phyloP scores from a whole-genome alignment of 2,888 invertebrate species.

The Panzeria rudis region DNA sequence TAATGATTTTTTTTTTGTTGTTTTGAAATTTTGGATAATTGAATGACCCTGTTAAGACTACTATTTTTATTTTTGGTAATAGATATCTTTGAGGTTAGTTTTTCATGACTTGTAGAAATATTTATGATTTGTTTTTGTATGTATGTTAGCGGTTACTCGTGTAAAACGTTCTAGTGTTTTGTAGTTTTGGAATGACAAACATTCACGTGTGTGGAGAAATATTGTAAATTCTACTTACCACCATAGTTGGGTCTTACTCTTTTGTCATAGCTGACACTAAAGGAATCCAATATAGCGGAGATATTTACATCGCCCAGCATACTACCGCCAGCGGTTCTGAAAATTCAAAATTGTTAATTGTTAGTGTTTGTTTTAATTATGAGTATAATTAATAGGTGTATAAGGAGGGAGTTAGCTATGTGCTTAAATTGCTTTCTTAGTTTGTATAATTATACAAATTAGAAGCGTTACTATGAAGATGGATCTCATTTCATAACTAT shows the following conservation, averaged over 20 bases:
- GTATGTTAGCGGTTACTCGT: not conserved
- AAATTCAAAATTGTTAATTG: slow-evolving; percentile 38
- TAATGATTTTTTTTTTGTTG: not conserved
- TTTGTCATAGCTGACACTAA: slow-evolving; percentile 99
- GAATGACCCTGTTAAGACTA: slow-evolving; percentile 3
- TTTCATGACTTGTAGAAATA: not conserved
- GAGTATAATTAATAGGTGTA: not conserved
- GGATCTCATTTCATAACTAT: no score
- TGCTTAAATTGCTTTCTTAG: no score
- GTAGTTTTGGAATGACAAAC: not conserved
- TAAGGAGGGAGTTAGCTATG: no score
- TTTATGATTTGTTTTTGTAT: slow-evolving; percentile 7
- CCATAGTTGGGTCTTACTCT: slow-evolving; percentile 99
- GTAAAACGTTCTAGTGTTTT: slow-evolving; percentile 11
- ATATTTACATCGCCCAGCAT: slow-evolving; percentile 97
- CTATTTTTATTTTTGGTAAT: not conserved
- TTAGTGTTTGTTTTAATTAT: not conserved
- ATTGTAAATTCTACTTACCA: slow-evolving; percentile 87
- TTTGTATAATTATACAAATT: no score
- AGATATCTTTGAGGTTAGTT: not conserved
- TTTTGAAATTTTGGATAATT: not conserved
- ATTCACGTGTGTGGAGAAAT: not conserved
- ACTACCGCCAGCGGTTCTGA: slow-evolving; percentile 85
- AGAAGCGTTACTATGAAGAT: no score
- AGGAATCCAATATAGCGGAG: slow-evolving; percentile 96